phyloP scores from a whole-genome alignment of 1,140 invertebrate genomes.

The Rhagoletis zephyria region DNA sequence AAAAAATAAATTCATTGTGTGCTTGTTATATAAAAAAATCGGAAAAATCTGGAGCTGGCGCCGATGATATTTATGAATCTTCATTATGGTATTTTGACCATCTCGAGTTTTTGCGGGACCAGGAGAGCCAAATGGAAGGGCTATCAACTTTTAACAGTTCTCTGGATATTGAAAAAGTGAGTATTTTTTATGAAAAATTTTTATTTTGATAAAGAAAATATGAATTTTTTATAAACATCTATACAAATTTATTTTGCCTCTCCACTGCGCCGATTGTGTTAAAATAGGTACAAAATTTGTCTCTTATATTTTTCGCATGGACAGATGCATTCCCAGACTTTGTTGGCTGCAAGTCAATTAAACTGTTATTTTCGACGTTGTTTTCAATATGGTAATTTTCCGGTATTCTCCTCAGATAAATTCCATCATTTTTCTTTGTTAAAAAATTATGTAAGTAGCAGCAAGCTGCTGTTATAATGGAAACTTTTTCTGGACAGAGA shows the following conservation, averaged over 20 bases:
- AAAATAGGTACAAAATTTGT: neutral
- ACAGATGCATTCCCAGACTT: too few relatives aligned
- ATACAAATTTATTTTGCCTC: neutral
- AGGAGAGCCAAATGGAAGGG: neutral
- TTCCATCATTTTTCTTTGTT: too few relatives aligned
- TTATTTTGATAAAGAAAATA: neutral
- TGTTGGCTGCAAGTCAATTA: too few relatives aligned
- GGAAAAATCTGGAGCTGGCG: slow-evolving; percentile 38
- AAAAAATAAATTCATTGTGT: slow-evolving; percentile 11
- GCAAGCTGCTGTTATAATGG: too few relatives aligned
- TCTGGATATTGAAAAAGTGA: too few relatives aligned
- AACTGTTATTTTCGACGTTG: too few relatives aligned
- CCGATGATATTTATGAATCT: slow-evolving; percentile 27
- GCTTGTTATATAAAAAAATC: slow-evolving; percentile 11
- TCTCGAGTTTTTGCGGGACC: neutral
- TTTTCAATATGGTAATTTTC: too few relatives aligned
- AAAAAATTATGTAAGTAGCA: too few relatives aligned
- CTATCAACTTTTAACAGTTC: neutral
- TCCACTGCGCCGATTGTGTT: neutral
- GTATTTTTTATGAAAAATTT: too few relatives aligned
- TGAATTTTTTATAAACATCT: neutral
- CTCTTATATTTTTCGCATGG: too few relatives aligned
- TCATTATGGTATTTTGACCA: slow-evolving; percentile 33
- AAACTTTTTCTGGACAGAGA: too few relatives aligned
- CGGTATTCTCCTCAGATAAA: too few relatives aligned